Base-by-base conservation (phyloP, 2,797 vertebrate species). In the Alfaro cultratus region DNA sequence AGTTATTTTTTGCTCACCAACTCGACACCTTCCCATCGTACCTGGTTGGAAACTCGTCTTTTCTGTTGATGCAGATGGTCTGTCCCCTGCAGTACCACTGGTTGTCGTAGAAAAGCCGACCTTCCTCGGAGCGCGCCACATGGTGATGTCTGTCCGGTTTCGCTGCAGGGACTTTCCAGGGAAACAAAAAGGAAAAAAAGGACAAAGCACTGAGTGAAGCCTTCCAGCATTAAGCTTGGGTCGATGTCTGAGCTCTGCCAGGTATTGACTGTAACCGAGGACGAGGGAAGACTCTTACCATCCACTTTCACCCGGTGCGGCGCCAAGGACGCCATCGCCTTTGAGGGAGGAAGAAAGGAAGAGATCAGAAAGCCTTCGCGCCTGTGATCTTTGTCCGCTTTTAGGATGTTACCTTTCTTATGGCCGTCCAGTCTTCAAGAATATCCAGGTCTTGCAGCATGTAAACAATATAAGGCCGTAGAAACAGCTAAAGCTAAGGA, bases 381-480 rank as follows among this genome's bases (percentile, higher is more conserved):
- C 5, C 6, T 12, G 9, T 0, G 3, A 34, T 0, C 16, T 71
- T 5, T 70, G 18, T n/a, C 41, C 1, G 5, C 46, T 60, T 76
- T 39, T 21, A 78, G 43, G 79, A 16, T 5, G 76, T 39, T 87
- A 99, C 98, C 97, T 99, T 99, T 92, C 98, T 96, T 92, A 99
- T 99, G 78, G 98, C 98, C 9, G 98, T 99, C 99, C 98, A 99
- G 90, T 99, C 99, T 95, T 99, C 98, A 90, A 99, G 98, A 84
- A 99, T 99, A 92, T 99, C 98, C 86, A 99, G 96, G 83, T 99
- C 98, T 93, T 99, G 98, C 91, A 99, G 95, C 98, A 99, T 99
- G 96, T 99, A 99, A 94, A 99, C 98, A 84, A 99, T 99, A 97
- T 98, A 99, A 46, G 98, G 98, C 0, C 98, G 97, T 99, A 84